Conservation (phyloP, 2,113 vertebrate genomes). For the Trematocara nigrifrons region DNA sequence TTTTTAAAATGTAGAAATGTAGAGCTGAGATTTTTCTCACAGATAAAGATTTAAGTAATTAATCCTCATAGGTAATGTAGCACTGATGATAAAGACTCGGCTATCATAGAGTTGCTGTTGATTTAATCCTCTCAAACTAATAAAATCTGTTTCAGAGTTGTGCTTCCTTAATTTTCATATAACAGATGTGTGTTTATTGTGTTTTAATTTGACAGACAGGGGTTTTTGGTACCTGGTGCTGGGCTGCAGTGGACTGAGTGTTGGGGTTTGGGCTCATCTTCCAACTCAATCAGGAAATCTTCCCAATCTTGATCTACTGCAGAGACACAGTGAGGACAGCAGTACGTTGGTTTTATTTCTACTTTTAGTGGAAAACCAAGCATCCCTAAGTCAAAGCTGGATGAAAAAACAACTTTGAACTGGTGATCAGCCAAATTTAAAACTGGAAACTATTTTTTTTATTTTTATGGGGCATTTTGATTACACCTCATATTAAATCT, state of each 20-base stretch:
- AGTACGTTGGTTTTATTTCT: background rate
- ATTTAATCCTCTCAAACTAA: background rate
- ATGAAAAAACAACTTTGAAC: background rate
- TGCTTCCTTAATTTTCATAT: background rate
- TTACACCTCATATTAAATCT: background rate
- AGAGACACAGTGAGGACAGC: background rate
- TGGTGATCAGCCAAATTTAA: background rate
- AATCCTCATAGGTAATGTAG: background rate
- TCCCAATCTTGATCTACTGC: slow-evolving; percentile 82
- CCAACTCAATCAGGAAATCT: slow-evolving; percentile 83
- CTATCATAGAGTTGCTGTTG: background rate
- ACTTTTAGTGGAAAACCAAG: background rate
- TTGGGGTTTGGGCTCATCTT: slow-evolving; percentile 83
- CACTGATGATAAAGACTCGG: background rate
- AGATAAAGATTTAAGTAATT: background rate
- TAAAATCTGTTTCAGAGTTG: background rate
- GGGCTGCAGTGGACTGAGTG: slow-evolving; percentile 86
- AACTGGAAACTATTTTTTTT: background rate
- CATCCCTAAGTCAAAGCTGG: background rate
- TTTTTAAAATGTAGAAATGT: background rate
- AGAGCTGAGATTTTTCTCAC: background rate
- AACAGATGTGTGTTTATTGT: background rate
- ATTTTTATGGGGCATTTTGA: background rate
- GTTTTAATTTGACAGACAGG: background rate
- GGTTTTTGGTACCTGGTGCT: slow-evolving; percentile 77